These are phyloP conservation scores for Cliona cf. orientalis DNA, from an alignment of 37 sponge, comb jelly and placozoan species.

Conservation along the genomic window DNA sequence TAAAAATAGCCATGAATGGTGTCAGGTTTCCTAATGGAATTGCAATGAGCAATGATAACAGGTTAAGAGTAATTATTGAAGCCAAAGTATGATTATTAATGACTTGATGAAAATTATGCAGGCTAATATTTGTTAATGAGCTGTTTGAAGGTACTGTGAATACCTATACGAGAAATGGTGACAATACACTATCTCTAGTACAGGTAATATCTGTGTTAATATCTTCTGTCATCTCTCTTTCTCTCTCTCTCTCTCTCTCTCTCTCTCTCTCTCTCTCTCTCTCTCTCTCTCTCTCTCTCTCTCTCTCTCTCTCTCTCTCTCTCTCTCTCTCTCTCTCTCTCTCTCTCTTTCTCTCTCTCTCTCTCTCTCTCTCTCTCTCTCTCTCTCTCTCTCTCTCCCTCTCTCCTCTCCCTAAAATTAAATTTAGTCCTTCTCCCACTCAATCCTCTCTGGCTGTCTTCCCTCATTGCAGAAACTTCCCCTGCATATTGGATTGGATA, in stretches of 20 bases:
- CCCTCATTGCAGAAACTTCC: conserved; percentile 17
- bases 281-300: conserved; percentile 5
- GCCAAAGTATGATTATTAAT: neutral
- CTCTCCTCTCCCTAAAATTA: neutral
- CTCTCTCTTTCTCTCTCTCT: neutral
- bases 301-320: neutral
- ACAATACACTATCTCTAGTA: conserved; percentile 17
- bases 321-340: neutral
- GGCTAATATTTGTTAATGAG: conserved; percentile 33
- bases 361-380: neutral
- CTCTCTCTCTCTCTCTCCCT: neutral
- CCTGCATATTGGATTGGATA: conserved; percentile 16
- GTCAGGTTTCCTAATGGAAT: conserved; percentile 38
- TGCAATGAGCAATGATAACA: conserved; percentile 41
- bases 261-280: conserved; percentile 5
- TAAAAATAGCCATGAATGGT: conserved; percentile 8
- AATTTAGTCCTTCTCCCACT: neutral
- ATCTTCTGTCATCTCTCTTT: neutral
- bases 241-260: conserved; percentile 2
- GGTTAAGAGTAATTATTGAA: conserved; percentile 12
- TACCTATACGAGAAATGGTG: conserved; percentile 18
- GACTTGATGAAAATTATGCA: conserved; percentile 4
- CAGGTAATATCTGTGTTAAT: conserved; percentile 23
- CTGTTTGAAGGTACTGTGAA: conserved; percentile 1
- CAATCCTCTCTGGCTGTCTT: neutral